These are phyloP conservation scores for Ophioninae sp. DNA, from an alignment of 2,888 invertebrate species.

Conservation along the genomic window DNA sequence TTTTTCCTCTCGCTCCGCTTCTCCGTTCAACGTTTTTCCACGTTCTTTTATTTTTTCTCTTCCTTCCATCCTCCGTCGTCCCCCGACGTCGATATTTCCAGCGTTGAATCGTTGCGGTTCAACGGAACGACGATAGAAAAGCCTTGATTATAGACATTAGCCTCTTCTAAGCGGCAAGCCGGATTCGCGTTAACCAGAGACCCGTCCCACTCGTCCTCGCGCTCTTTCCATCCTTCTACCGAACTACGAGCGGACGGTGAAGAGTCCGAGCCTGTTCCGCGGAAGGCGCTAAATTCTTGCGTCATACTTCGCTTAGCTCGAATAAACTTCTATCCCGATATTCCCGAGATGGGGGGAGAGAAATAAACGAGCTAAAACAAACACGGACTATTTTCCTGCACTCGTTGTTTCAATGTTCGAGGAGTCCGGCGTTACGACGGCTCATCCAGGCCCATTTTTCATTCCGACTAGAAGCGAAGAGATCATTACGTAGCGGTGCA, in stretches of 20 bases:
- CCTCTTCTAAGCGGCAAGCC: constrained; percentile 64
- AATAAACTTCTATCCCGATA: neutral
- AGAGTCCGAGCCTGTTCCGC: constrained; percentile 38
- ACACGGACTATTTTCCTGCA: constrained; percentile 40
- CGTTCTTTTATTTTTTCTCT: constrained; percentile 10
- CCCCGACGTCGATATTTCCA: constrained; percentile 5
- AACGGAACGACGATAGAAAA: constrained; percentile 65
- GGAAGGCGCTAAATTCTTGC: constrained; percentile 55
- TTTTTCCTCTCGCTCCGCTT: constrained; percentile 58
- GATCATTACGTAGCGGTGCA: constrained; percentile 39
- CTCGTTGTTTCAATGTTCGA: constrained; percentile 54
- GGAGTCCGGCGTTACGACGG: constrained; percentile 24
- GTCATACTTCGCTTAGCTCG: constrained; percentile 42
- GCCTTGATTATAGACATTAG: constrained; percentile 70
- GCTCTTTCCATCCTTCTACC: constrained; percentile 20
- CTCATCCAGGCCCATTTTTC: constrained; percentile 48
- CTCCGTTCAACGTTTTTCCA: constrained; percentile 20
- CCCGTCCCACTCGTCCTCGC: constrained; percentile 19
- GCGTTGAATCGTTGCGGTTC: constrained; percentile 58
- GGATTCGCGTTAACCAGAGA: constrained; percentile 66
- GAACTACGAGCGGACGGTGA: constrained; percentile 28
- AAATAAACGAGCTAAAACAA: constrained; percentile 35
- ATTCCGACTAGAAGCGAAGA: constrained; percentile 8
- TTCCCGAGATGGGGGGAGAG: neutral
- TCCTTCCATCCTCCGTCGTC: constrained; percentile 2